Percentiles rank a stretch among this genome's conserved stretches.
Conservation (phyloP, 2,888 invertebrate genomes). For the Tuberolachnus salignus region DNA sequence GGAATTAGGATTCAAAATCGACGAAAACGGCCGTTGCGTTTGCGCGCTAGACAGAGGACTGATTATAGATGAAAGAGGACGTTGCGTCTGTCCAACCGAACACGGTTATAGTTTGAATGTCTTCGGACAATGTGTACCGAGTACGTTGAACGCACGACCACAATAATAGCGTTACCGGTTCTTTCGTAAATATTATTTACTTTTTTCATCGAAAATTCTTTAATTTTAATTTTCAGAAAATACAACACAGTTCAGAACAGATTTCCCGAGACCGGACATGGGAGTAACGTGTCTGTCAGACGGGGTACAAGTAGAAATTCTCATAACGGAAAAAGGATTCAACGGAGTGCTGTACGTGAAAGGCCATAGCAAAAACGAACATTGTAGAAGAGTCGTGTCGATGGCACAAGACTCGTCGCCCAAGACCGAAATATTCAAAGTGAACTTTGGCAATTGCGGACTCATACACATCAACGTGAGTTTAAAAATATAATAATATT, state of each 20-base stretch:
- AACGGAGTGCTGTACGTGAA: slow-evolving; percentile 92
- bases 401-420: slow-evolving; percentile 73
- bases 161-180: neutral
- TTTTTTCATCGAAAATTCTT: neutral
- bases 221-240: slow-evolving; percentile 60
- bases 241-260: slow-evolving; percentile 67
- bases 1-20: slow-evolving; percentile 76
- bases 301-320: slow-evolving; percentile 85
- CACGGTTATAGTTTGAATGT: slow-evolving; percentile 71
- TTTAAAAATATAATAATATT: slow-evolving; percentile 66
- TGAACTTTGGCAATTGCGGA: slow-evolving; percentile 89
- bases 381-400: slow-evolving; percentile 82
- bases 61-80: slow-evolving; percentile 76
- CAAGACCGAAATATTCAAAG: slow-evolving; percentile 79
- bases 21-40: slow-evolving; percentile 79
- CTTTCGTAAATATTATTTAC: too few species aligned
- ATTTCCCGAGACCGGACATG: slow-evolving; percentile 83
- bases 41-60: slow-evolving; percentile 81
- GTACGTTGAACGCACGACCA: slow-evolving; percentile 59
- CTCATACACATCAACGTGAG: slow-evolving; percentile 87
- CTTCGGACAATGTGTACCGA: slow-evolving; percentile 69
- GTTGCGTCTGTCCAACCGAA: slow-evolving; percentile 76
- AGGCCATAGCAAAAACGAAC: slow-evolving; percentile 91
- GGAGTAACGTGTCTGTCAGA: slow-evolving; percentile 88
- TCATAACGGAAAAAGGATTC: slow-evolving; percentile 77